phyloP scores from a whole-genome alignment of 2,797 vertebrate genomes.

The Onychomys arenicola region DNA sequence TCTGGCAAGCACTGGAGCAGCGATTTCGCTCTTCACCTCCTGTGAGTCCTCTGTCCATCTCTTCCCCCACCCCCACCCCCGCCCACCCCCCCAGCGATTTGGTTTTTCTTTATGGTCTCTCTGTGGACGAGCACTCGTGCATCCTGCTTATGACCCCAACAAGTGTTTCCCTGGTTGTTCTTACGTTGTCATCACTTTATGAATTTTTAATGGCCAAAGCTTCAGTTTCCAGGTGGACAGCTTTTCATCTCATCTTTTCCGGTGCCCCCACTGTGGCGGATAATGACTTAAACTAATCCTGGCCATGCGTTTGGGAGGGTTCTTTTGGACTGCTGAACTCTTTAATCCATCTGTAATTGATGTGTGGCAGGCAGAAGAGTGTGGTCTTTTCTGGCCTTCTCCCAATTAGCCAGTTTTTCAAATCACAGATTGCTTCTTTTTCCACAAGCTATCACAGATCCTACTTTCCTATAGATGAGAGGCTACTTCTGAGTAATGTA shows the following conservation, averaged over 20 bases:
- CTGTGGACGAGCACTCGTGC: fast-evolving
- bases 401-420: constrained; percentile 48
- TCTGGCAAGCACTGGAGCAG: not conserved
- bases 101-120: not conserved
- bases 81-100: too few relatives aligned
- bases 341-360: constrained; percentile 69
- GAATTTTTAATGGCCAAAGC: constrained; percentile 24
- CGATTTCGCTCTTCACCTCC: not conserved
- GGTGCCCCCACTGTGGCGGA: not conserved
- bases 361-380: not conserved
- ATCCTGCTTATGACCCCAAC: not conserved
- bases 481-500: not conserved
- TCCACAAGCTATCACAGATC: not conserved
- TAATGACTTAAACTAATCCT: constrained; percentile 44
- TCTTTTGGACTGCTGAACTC: not conserved
- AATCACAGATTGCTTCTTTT: not conserved
- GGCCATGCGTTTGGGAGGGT: not conserved
- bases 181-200: not conserved
- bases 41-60: fast-evolving
- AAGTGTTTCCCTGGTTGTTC: not conserved
- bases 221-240: not conserved
- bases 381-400: not conserved
- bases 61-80: not conserved
- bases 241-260: not conserved
- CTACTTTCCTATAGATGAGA: not conserved